A percentile compares a stretch with the other conserved stretches of the same genome.
These are phyloP conservation scores for Patella pellucida DNA, from an alignment of 2,888 invertebrate genomes.

Conservation along the genomic window DNA sequence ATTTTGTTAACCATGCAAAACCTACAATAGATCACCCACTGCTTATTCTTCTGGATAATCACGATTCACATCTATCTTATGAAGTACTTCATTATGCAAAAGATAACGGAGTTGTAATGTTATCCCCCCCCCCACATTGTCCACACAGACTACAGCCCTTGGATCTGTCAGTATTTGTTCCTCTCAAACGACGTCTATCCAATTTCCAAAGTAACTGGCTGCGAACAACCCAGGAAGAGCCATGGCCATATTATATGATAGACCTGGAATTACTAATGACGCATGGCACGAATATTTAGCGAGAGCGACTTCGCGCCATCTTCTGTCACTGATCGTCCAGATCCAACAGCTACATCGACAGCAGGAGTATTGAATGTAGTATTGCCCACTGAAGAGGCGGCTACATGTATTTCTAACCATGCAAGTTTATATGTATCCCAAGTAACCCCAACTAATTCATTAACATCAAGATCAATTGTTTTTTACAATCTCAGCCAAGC, in stretches of 20 bases:
- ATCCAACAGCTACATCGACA: background rate
- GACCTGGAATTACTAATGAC: constrained; percentile 22
- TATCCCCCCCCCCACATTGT: constrained; percentile 70
- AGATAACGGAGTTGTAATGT: constrained; percentile 64
- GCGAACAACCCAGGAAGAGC: constrained; percentile 65
- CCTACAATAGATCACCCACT: no score
- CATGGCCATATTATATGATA: constrained; percentile 68
- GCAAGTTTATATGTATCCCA: no score
- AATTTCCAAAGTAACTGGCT: constrained; percentile 56
- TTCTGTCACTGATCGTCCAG: constrained; percentile 26
- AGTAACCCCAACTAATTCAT: no score
- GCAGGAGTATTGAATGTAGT: no score
- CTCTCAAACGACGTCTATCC: constrained; percentile 65
- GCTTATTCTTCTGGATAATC: constrained; percentile 61
- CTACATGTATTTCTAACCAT: no score
- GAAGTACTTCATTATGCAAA: constrained; percentile 55
- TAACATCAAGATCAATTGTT: no score
- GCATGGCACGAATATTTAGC: constrained; percentile 24
- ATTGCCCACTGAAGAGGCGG: background rate
- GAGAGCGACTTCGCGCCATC: constrained; percentile 26
- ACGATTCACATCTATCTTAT: constrained; percentile 50
- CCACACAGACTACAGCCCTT: constrained; percentile 71
- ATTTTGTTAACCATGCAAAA: constrained; percentile 56
- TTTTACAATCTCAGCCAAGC: no score
- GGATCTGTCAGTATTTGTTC: constrained; percentile 67